Conservation (phyloP, 2,797 vertebrate genomes). For the Odontamblyopus rebecca region DNA sequence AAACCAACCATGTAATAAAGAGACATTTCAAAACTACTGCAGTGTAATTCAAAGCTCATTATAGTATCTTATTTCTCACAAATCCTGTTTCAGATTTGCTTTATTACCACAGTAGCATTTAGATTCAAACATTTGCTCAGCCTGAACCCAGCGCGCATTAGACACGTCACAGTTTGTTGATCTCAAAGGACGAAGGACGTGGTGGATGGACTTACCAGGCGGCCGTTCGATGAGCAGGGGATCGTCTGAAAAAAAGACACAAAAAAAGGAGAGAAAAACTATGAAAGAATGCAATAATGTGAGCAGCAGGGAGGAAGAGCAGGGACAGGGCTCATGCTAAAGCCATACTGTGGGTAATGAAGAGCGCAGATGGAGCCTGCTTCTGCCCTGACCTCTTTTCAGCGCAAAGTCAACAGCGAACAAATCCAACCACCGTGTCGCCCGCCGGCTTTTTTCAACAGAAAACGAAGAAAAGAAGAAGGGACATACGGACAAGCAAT, state of each 20-base stretch:
- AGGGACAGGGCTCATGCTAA: constrained; percentile 41
- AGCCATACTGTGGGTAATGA: constrained; percentile 13
- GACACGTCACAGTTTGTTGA: constrained; percentile 12
- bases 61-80: not conserved
- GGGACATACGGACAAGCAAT: not conserved
- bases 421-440: constrained; percentile 5
- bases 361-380: constrained; percentile 32
- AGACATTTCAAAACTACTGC: not conserved
- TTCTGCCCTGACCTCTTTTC: constrained; percentile 18
- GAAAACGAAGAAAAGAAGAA: not conserved
- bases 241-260: constrained; percentile 83
- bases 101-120: not conserved
- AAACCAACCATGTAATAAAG: not conserved
- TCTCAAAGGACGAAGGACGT: constrained; percentile 11
- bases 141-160: constrained; percentile 1
- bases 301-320: constrained; percentile 41
- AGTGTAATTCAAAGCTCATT: not conserved
- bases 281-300: constrained; percentile 41
- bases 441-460: not conserved
- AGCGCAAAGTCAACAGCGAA: constrained; percentile 16
- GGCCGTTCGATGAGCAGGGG: constrained; percentile 95
- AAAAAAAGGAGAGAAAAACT: not conserved
- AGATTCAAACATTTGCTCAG: not conserved
- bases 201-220: constrained; percentile 83
- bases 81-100: not conserved